phyloP scores from a whole-genome alignment of 2,888 invertebrate genomes.

The Mycalesis mineus region DNA sequence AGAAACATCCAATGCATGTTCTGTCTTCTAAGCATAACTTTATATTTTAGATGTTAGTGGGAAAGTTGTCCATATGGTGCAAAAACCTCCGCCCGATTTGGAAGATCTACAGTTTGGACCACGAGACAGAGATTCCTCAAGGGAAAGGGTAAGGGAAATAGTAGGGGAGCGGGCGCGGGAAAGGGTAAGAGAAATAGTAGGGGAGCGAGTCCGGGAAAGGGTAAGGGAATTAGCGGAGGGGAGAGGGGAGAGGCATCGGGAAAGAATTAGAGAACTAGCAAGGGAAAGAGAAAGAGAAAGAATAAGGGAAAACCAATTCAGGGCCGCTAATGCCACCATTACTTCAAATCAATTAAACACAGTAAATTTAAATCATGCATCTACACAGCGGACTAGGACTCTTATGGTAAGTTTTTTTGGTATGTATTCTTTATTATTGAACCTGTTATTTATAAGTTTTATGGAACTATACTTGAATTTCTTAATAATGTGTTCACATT shows the following conservation, averaged over 20 bases:
- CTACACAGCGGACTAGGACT: constrained; percentile 43
- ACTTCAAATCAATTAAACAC: no score
- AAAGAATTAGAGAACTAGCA: constrained; percentile 8
- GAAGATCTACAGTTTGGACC: constrained; percentile 28
- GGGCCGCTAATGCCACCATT: constrained; percentile 8
- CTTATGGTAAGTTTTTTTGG: constrained; percentile 42
- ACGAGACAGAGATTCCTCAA: constrained; percentile 12
- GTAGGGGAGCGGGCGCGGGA: constrained; percentile 9
- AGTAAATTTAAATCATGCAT: constrained; percentile 20
- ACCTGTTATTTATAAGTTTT: no score
- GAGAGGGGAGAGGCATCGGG: no score
- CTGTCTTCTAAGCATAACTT: no score
- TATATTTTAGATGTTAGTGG: constrained; percentile 86
- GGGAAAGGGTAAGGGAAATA: no score
- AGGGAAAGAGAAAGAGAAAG: constrained; percentile 11
- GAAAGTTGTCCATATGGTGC: constrained; percentile 95
- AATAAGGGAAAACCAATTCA: background rate
- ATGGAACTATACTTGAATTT: no score
- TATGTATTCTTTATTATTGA: no score
- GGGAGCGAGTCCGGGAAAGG: no score
- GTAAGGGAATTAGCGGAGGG: no score
- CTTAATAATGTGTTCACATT: no score
- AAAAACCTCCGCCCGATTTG: constrained; percentile 85
- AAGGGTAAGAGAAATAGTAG: constrained; percentile 9
- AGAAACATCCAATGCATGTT: no score